Percentiles rank a stretch among this genome's conserved stretches.
Conservation (phyloP, 2,113 vertebrate genomes). For the Motacilla alba region DNA sequence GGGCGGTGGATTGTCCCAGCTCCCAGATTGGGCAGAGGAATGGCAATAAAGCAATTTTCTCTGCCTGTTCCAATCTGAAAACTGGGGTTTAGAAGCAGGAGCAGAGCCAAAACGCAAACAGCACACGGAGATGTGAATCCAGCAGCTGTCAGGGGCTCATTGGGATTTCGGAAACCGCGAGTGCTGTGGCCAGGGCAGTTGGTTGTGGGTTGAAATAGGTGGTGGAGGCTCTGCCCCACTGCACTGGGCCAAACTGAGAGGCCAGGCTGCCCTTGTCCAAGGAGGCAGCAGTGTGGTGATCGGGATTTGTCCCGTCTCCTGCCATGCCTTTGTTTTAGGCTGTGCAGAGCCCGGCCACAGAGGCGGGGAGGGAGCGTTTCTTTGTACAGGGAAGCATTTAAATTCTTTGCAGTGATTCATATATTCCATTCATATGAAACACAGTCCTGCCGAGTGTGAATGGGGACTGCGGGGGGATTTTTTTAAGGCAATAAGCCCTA, state of each 20-base stretch:
- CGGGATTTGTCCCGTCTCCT: background rate
- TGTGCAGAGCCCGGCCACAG: background rate
- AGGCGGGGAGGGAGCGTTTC: conserved; percentile 17
- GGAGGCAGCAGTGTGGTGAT: background rate
- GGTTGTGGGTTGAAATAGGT: background rate
- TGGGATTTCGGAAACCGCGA: fast-evolving
- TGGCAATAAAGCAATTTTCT: background rate
- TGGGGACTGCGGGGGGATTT: conserved; percentile 43
- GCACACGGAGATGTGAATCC: background rate
- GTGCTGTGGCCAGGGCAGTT: background rate
- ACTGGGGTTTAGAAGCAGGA: background rate
- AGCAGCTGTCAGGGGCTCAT: background rate
- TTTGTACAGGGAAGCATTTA: conserved; percentile 55
- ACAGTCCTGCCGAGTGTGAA: conserved; percentile 34
- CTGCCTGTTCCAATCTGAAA: background rate
- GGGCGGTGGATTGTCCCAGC: background rate
- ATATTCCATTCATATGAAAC: conserved; percentile 64
- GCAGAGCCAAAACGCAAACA: background rate
- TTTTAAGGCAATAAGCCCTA: conserved; percentile 37
- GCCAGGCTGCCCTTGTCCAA: background rate
- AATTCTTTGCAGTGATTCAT: conserved; percentile 65
- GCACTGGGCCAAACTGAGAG: background rate
- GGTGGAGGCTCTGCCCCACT: background rate
- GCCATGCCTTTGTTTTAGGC: conserved; percentile 51
- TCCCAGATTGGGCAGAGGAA: background rate